Percentiles rank a stretch among this genome's conserved stretches.
Evolutionary conservation across 2,113 vertebrate species (phyloP).

Genomic region (Amphiprion percula): DNA sequence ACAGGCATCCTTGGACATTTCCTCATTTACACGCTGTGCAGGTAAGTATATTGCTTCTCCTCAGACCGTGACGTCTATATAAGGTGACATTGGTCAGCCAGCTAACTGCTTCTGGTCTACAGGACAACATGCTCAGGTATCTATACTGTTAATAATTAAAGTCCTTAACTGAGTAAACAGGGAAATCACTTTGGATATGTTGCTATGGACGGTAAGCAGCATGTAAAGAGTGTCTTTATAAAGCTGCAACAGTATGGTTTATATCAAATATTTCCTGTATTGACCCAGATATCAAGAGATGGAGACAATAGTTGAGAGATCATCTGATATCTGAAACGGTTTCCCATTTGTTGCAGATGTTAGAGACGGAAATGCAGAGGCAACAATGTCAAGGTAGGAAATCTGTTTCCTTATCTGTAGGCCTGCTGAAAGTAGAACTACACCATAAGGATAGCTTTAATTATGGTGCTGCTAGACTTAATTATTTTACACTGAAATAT

Average conservation of each 20-base stretch:
- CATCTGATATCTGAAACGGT: constrained; percentile 26
- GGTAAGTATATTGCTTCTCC: constrained; percentile 48
- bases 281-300: neutral
- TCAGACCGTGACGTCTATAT: neutral
- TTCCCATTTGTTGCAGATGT: constrained; percentile 63
- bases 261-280: neutral
- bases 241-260: neutral
- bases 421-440: neutral
- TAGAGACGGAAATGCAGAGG: constrained; percentile 61
- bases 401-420: neutral
- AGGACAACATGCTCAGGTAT: constrained; percentile 65
- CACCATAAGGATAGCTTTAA: neutral
- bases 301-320: neutral
- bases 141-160: constrained; percentile 83
- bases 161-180: constrained; percentile 54
- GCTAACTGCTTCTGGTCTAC: constrained; percentile 38
- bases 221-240: neutral
- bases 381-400: constrained; percentile 68
- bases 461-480: neutral
- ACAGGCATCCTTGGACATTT: constrained; percentile 16
- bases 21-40: constrained; percentile 22
- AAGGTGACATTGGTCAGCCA: constrained; percentile 19
- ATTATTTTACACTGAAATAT: neutral
- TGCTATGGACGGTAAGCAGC: constrained; percentile 79
- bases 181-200: constrained; percentile 79